Percentiles rank a stretch among this genome's conserved stretches.
Evolutionary conservation across 1,140 invertebrate species (phyloP).

Genomic region (Ostrea edulis): DNA sequence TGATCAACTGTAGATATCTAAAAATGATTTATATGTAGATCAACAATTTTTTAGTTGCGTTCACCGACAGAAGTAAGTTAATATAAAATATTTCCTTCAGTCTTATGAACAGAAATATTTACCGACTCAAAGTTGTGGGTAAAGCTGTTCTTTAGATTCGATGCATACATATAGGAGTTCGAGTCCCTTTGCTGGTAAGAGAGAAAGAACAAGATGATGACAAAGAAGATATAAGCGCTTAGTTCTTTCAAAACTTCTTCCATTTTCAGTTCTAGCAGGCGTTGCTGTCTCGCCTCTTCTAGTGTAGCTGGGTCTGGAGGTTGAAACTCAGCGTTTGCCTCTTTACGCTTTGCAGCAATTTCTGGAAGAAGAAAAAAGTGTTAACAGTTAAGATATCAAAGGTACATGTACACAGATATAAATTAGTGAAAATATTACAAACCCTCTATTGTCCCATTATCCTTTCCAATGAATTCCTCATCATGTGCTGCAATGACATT

Average conservation of each 20-base stretch:
- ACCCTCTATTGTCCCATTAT: slow-evolving; percentile 56
- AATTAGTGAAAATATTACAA: neutral
- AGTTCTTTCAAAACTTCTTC: slow-evolving; percentile 80
- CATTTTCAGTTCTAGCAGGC: slow-evolving; percentile 81
- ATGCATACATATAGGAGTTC: slow-evolving; percentile 67
- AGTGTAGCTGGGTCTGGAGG: slow-evolving; percentile 73
- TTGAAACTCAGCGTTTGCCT: slow-evolving; percentile 66
- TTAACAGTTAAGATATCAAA: neutral
- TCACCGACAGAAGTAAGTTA: neutral
- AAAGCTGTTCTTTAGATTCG: slow-evolving; percentile 72
- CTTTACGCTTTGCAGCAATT: slow-evolving; percentile 69
- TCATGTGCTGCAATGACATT: slow-evolving; percentile 64
- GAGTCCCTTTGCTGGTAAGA: slow-evolving; percentile 77
- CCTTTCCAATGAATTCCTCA: slow-evolving; percentile 63
- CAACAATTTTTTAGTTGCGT: neutral
- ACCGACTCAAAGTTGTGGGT: slow-evolving; percentile 44
- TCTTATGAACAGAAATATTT: neutral
- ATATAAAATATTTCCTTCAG: neutral
- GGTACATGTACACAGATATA: neutral
- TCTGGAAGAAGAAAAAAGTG: slow-evolving; percentile 54
- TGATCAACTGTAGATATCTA: slow-evolving; percentile 69
- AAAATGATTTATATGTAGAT: neutral
- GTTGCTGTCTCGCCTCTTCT: slow-evolving; percentile 67
- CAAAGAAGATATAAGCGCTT: slow-evolving; percentile 75
- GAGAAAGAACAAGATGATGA: slow-evolving; percentile 77